phyloP scores from a whole-genome alignment of 2,797 vertebrate species.

The Eospalax fontanierii region DNA sequence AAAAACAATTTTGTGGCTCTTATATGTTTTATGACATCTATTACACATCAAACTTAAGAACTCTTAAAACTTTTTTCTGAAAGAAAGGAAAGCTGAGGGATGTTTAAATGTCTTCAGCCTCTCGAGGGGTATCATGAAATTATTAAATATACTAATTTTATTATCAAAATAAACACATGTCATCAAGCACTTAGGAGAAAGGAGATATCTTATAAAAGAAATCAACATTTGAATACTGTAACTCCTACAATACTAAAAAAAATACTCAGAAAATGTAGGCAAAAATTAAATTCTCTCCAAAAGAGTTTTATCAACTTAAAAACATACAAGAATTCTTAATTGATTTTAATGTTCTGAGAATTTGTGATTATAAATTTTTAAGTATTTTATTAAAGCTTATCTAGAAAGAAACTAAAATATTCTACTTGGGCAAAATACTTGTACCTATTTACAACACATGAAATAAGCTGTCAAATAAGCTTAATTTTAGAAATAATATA shows the following conservation, averaged over 20 bases:
- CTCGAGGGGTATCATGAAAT: conserved; percentile 51
- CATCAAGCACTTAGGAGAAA: conserved; percentile 33
- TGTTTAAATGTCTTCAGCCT: conserved; percentile 59
- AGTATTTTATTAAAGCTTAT: conserved; percentile 63
- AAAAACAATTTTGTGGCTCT: conserved; percentile 70
- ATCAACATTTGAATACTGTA: neutral
- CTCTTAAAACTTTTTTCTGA: conserved; percentile 51
- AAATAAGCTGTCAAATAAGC: conserved; percentile 53
- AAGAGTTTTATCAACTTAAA: conserved; percentile 63
- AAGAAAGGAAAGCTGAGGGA: conserved; percentile 51
- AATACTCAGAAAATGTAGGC: conserved; percentile 47
- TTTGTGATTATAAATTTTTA: conserved; percentile 31
- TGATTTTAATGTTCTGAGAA: conserved; percentile 56
- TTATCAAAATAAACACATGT: conserved; percentile 50
- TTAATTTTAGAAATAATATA: conserved; percentile 68
- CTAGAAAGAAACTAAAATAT: conserved; percentile 58
- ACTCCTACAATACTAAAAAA: conserved; percentile 50
- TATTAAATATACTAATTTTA: conserved; percentile 68
- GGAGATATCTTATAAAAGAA: conserved; percentile 2
- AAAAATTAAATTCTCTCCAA: conserved; percentile 63
- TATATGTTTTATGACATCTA: conserved; percentile 39
- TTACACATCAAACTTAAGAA: conserved; percentile 21
- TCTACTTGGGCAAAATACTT: conserved; percentile 53
- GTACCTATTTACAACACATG: conserved; percentile 56
- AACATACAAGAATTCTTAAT: conserved; percentile 51